A percentile compares a stretch with the other conserved stretches of the same genome.
Conservation (phyloP, 2,113 vertebrate species). For the Herpetotheres cachinnans region DNA sequence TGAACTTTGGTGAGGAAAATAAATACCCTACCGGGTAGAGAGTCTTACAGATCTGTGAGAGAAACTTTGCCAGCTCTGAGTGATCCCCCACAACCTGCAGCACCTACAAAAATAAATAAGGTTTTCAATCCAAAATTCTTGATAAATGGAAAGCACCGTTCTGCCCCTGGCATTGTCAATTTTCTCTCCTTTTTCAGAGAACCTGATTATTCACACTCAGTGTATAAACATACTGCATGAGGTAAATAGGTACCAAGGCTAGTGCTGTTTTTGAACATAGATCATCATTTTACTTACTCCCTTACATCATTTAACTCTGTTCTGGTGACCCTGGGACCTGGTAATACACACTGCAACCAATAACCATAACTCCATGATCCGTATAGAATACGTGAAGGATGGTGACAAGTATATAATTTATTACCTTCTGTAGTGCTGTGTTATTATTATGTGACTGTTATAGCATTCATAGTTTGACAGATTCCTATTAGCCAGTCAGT, state of each 20-base stretch:
- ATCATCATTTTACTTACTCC: constrained; percentile 60
- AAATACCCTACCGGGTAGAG: not conserved
- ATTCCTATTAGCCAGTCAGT: constrained; percentile 63
- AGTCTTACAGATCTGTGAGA: not conserved
- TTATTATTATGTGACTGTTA: constrained; percentile 69
- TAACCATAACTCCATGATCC: constrained; percentile 49
- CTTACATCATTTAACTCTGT: constrained; percentile 57
- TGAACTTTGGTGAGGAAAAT: not conserved
- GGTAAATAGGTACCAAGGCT: constrained; percentile 52
- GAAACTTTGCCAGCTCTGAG: not conserved
- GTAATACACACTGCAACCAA: constrained; percentile 48
- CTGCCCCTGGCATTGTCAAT: constrained; percentile 11
- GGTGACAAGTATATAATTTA: constrained; percentile 46
- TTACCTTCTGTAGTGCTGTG: constrained; percentile 47
- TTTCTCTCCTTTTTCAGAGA: constrained; percentile 26
- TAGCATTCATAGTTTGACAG: constrained; percentile 61
- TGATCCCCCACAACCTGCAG: not conserved
- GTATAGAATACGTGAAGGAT: constrained; percentile 31
- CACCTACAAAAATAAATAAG: not conserved
- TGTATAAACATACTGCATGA: constrained; percentile 42
- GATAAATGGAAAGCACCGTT: not conserved
- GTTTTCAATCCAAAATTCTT: constrained; percentile 13
- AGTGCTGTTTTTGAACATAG: constrained; percentile 28
- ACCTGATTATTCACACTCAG: constrained; percentile 50
- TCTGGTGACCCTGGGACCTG: constrained; percentile 51